A percentile compares a stretch with the other conserved stretches of the same genome.
Evolutionary conservation across 2,797 vertebrate species (phyloP).

Genomic region (Xerus rutilus): DNA sequence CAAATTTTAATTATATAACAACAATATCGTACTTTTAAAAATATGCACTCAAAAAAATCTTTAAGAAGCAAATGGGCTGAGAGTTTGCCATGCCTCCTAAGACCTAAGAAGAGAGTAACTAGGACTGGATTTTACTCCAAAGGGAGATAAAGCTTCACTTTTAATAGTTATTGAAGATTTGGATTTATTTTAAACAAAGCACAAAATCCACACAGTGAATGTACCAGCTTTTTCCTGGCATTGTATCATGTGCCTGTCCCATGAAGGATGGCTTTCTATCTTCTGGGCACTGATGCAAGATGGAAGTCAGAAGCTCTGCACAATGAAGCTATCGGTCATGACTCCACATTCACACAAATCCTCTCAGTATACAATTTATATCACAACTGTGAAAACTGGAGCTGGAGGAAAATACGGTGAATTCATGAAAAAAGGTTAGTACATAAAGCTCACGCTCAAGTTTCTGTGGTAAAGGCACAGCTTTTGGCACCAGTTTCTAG

Average conservation of each 20-base stretch:
- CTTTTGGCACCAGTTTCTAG: not conserved
- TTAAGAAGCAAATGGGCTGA: conserved; percentile 58
- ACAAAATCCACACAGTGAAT: conserved; percentile 53
- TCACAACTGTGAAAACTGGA: not conserved
- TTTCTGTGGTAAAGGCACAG: not conserved
- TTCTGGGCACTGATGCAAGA: conserved; percentile 26
- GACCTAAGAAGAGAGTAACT: conserved; percentile 26
- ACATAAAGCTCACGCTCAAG: not conserved
- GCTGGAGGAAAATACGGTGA: not conserved
- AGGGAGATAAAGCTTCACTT: conserved; percentile 44
- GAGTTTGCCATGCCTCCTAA: conserved; percentile 39
- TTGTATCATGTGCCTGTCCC: not conserved
- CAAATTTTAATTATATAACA: conserved; percentile 33
- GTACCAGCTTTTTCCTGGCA: conserved; percentile 30
- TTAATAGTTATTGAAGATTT: conserved; percentile 66
- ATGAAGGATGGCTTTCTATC: not conserved
- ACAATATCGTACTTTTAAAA: not conserved
- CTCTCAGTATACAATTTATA: not conserved
- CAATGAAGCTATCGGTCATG: not conserved
- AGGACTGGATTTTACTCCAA: conserved; percentile 56
- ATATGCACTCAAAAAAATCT: not conserved
- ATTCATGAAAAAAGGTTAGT: not conserved
- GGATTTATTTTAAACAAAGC: conserved; percentile 66
- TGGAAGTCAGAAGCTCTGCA: conserved; percentile 7
- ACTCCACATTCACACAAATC: not conserved